Base-by-base conservation (phyloP, 1,140 invertebrate species). In the Helicoverpa zea region DNA sequence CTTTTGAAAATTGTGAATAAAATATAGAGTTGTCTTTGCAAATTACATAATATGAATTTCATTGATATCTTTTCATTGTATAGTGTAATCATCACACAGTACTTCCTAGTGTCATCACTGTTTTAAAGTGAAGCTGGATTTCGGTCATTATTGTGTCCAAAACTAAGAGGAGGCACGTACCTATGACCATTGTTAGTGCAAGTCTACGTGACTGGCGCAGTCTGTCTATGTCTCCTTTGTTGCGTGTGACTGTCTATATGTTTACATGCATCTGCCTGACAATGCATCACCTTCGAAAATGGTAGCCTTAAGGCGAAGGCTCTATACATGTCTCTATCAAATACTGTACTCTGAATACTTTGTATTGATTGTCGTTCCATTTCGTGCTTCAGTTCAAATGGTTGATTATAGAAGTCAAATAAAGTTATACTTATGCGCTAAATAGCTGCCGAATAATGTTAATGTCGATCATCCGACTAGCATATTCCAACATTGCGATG, bases 121-220 rank as follows among this genome's bases (percentile, higher is more conserved):
- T 30, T 59, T 29, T 23, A 12, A 59, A 11, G 11, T 11, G 2
- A 59, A 29, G 11, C 18, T 18, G 23, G 29, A 59, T 59, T 29
- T 59, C 4, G 58, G 58, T 29, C 18, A 12, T 7, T 35, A 35
- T 29, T 23, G 58, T 59, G 29, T 59, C 29, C 3, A 9, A 18
- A 59, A 12, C 16, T 18, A 10, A 29, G 58, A 59, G 4, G 58
- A 29, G 11, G 58, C 58, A 59, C 58, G 58, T 59, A 29, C 1
- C 58, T 59, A 29, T 59, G 23, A 29, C 58, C 58, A 59, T 59
- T 59, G 58, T 59, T 59, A 61, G 58, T 61, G 18, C 23, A 29
- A 3, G 58, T 13, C 58, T 61, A 61, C 58, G 58, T 61, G 58
- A 61, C 58, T 61, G 23, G 23, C 3, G 16, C 18, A 23, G 23